Evolutionary conservation across 2,113 vertebrate genomes (phyloP).

Genomic region (Holacanthus passer): DNA sequence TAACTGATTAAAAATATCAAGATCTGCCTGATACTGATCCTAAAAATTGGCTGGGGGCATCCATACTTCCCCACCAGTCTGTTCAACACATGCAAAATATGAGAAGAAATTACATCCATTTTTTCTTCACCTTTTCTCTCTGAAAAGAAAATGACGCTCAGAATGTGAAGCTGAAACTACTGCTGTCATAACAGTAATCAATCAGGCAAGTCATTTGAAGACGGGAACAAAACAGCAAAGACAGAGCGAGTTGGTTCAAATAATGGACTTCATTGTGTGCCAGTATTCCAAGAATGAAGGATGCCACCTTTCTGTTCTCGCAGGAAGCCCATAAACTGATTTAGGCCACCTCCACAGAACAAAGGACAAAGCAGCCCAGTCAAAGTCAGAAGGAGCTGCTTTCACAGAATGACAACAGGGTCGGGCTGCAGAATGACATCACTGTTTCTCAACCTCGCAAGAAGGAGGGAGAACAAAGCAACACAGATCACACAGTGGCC

Average conservation of each 20-base stretch:
- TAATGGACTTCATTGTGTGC: constrained; percentile 10
- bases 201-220: not conserved
- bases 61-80: no score
- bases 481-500: constrained; percentile 41
- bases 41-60: no score
- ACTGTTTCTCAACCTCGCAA: constrained; percentile 41
- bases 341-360: constrained; percentile 57
- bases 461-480: constrained; percentile 39
- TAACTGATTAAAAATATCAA: not conserved
- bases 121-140: not conserved
- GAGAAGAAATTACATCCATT: no score
- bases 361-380: constrained; percentile 62
- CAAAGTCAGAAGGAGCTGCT: constrained; percentile 53
- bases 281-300: not conserved
- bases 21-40: not conserved
- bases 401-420: constrained; percentile 56
- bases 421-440: constrained; percentile 73
- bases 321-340: constrained; percentile 29
- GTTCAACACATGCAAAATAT: no score
- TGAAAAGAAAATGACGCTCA: not conserved
- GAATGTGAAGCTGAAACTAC: not conserved
- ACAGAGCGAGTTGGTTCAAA: not conserved
- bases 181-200: not conserved
- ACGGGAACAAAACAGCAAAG: not conserved
- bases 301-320: constrained; percentile 26